Base-by-base conservation (phyloP, 2,888 invertebrate species). In the Dynastes maya region DNA sequence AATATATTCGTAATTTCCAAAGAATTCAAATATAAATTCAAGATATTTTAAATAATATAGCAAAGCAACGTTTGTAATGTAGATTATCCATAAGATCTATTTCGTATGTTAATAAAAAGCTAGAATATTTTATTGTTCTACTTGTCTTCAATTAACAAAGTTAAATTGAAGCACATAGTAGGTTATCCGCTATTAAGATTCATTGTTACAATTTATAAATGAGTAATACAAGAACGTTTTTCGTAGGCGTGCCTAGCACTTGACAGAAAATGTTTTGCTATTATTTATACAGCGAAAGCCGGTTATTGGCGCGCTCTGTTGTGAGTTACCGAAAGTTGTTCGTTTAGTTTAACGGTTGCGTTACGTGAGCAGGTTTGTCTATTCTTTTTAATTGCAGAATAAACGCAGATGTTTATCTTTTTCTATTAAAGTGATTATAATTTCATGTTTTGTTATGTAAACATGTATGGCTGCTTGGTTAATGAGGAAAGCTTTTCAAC, bases 171-270 rank as follows among this genome's bases (percentile, higher is more conserved):
- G 16, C 16, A 16, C 16, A 29, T 70, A 64, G 32, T 64, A 27
- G 22, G n/a, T 32, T 70, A 45, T 32, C 32, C 40, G 29, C 68
- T 53, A 70, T 70, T 70, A 70, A 51, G n/a, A 70, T 53, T 70
- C 68, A 70, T 70, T 32, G 68, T 70, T 70, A 53, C 51, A 70
- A 70, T 70, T 70, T 70, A 29, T 70, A 70, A 51, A 53, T 70
- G 68, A 70, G 51, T 53, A 70, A 70, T 70, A 27, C n/a, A 13
- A 70, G 40, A 67, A 67, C 49, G 67, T 45, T 45, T 45, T 67
- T 67, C n/a, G 67, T 67, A 9, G 67, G 67, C 49, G 49, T 27
- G 22, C 16, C 5, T 53, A 22, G 51, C 11, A 27, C 67, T 11
- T 27, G 27, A 51, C 22, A 53, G 45, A 22, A 68, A 29, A 53